Base-by-base conservation (phyloP, 1,140 invertebrate genomes). In the Ceratina japonica region DNA sequence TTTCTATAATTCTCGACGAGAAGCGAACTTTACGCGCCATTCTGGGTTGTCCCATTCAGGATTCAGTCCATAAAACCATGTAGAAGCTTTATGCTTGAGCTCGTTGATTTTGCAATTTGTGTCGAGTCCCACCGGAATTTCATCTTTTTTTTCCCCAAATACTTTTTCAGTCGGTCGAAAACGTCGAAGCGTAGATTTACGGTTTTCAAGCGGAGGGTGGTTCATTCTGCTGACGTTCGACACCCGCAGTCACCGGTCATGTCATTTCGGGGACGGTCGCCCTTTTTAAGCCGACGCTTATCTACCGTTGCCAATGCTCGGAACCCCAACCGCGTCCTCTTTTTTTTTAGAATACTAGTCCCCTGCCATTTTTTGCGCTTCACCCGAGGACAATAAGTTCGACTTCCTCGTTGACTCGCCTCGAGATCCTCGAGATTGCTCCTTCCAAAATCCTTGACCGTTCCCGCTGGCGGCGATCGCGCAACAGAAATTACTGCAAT, bases 201-300 rank as follows among this genome's bases (percentile, higher is more conserved):
- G 81, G 70, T 65, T 79, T 83, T 83, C n/a, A n/a, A n/a, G n/a
- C n/a, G n/a, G n/a, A n/a, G n/a, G n/a, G n/a, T n/a, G n/a, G n/a
- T n/a, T n/a, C n/a, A n/a, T n/a, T n/a, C 78, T 79, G 84, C 77
- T 89, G 89, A 90, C 90, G 89, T 90, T 90, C 87, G 82, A 78
- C 13, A 27, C 13, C 37, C 20, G 4, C 49, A 66, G 65, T 56
- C 49, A 65, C 51, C 24, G n/a, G 7, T 49, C n/a, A n/a, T n/a
- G 64, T 24, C 54, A 81, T 74, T 52, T 72, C 52, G 76, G 79
- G 54, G 82, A 10, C 66, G 80, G 37, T 44, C 10, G 66, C 22
- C 75, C 73, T 70, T 80, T 61, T 74, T 24, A 69, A 13, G 54
- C 74, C 37, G 44, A 64, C 54, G 68, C 82, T 84, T 89, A 89